Base-by-base conservation (phyloP, 1,140 invertebrate genomes). In the Eueides isabella region DNA sequence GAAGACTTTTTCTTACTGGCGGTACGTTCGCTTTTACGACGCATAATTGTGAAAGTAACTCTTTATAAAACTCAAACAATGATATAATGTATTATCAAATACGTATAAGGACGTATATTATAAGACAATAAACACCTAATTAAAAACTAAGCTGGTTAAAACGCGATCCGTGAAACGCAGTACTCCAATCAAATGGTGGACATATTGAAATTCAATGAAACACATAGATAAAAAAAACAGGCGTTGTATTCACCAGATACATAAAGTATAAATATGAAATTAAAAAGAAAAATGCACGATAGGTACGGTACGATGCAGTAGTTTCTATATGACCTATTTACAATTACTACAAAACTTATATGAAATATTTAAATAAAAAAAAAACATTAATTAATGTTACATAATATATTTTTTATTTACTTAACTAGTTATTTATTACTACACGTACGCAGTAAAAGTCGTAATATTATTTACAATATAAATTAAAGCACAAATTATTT, bases 1-100 rank as follows among this genome's bases (percentile, higher is more conserved):
- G 91, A 91, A 78, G 82, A 67, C 75, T 92, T 92, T 76, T 92
- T 92, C 69, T 87, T 87, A 77, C 62, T 85, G 31, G 87, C 79
- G 14, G 83, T 83, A 69, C 89, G 87, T 73, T 92, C 90, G 76
- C 89, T 92, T 84, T 91, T 92, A 61, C 91, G 91, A 85, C 91
- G 91, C 91, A 92, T 92, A 75, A 28, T 85, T 75, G 67, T 85
- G 74, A 38, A 23, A 55, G 23, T 55, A 55, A 26, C 9, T 55
- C n/a, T 26, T 55, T 55, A 55, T 55, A 55, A 55, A 23, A 55
- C 9, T 7, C 48, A 55, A 55, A 3, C 11, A 55, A 55, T 26
- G 11, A 3, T 55, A 26, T 55, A 23, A 55, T 55, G 19, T 55
- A 26, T 26, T 55, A 55, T 7, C 23, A 26, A 55, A 55, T 55